Conservation (phyloP, 2,888 invertebrate species). For the Petrophora chlorosata region DNA sequence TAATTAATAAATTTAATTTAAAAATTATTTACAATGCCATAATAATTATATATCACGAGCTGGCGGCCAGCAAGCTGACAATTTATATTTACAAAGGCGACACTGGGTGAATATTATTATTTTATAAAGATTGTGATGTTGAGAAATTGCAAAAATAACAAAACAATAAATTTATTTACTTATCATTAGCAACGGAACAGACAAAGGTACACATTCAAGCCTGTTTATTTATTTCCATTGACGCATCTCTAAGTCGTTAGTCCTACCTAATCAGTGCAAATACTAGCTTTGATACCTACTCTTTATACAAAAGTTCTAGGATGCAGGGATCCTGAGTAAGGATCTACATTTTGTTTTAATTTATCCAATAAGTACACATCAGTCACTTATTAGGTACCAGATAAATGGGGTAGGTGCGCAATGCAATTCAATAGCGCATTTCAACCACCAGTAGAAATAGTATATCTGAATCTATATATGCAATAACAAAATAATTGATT, state of each 20-base stretch:
- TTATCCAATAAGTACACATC: conserved; percentile 7
- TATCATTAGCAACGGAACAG: conserved; percentile 18
- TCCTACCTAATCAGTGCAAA: conserved; percentile 39
- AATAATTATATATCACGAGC: conserved; percentile 56
- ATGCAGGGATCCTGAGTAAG: conserved; percentile 1
- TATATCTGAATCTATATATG: background rate
- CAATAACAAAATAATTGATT: conserved; percentile 39
- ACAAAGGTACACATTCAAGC: conserved; percentile 14
- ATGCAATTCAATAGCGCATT: conserved; percentile 2
- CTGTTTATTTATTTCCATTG: conserved; percentile 18
- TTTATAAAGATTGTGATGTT: conserved; percentile 25
- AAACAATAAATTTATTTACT: conserved; percentile 4
- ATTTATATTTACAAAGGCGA: conserved; percentile 65
- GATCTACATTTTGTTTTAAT: background rate
- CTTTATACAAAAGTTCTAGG: conserved; percentile 19
- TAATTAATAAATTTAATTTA: conserved; percentile 80
- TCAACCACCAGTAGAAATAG: background rate
- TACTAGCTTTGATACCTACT: conserved; percentile 35
- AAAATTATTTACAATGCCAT: conserved; percentile 81
- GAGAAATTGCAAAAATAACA: conserved; percentile 21
- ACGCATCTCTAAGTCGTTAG: conserved; percentile 25
- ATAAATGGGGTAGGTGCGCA: background rate
- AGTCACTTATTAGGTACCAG: conserved; percentile 15
- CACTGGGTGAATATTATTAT: conserved; percentile 46
- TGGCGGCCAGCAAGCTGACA: conserved; percentile 58